phyloP scores from a whole-genome alignment of 2,113 vertebrate species.

The Mugil cephalus region DNA sequence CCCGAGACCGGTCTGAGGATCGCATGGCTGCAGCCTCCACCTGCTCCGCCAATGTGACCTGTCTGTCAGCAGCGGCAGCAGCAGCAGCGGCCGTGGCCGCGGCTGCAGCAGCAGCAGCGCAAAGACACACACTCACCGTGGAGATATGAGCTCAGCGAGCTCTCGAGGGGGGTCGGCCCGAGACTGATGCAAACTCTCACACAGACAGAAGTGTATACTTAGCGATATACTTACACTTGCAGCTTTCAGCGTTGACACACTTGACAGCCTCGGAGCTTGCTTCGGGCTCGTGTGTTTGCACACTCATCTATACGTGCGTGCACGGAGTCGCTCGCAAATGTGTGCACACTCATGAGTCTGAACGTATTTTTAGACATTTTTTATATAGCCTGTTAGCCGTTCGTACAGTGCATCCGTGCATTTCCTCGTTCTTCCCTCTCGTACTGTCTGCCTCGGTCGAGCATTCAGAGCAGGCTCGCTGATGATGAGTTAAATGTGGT shows the following conservation, averaged over 20 bases:
- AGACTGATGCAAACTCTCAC: conserved; percentile 48
- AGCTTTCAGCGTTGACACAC: conserved; percentile 52
- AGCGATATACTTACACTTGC: conserved; percentile 60
- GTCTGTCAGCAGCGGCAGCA: conserved; percentile 71
- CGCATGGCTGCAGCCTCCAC: conserved; percentile 74
- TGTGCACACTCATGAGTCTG: neutral
- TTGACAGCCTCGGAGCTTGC: conserved; percentile 28
- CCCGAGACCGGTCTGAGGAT: conserved; percentile 64
- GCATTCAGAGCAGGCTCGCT: conserved; percentile 6
- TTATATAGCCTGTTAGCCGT: conserved; percentile 16
- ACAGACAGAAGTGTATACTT: conserved; percentile 54
- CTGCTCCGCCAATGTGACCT: conserved; percentile 80
- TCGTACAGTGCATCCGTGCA: neutral
- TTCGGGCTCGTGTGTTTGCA: conserved; percentile 20
- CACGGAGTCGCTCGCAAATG: conserved; percentile 17
- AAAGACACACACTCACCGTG: conserved; percentile 37
- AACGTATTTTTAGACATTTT: neutral
- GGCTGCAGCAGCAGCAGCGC: conserved; percentile 24
- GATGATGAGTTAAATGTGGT: conserved; percentile 6
- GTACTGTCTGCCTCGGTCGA: neutral
- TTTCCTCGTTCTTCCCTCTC: conserved; percentile 18
- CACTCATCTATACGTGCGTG: neutral
- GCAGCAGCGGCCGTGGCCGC: too few species aligned
- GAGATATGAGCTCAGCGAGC: conserved; percentile 38
- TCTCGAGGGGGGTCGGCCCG: conserved; percentile 22